Conservation (phyloP, 2,888 invertebrate species). For the Vanessa cardui region DNA sequence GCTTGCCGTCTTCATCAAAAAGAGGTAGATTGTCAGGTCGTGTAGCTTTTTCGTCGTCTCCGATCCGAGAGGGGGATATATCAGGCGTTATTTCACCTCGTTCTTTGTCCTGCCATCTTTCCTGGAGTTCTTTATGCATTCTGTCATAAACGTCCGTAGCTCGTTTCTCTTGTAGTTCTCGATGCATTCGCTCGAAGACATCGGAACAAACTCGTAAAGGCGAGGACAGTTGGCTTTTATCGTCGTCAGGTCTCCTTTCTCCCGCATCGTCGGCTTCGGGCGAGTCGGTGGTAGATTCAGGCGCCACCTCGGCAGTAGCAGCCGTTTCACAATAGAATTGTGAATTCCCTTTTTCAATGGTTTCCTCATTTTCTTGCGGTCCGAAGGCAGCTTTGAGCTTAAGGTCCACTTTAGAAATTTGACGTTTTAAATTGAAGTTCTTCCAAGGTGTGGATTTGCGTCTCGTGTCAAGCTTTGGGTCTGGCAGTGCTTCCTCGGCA, state of each 20-base stretch:
- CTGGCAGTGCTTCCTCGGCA: slow-evolving; percentile 54
- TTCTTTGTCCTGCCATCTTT: slow-evolving; percentile 69
- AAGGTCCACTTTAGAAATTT: slow-evolving; percentile 90
- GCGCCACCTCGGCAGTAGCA: slow-evolving; percentile 52
- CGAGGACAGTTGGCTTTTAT: slow-evolving; percentile 51
- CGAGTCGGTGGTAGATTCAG: slow-evolving; percentile 50
- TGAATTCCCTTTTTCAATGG: slow-evolving; percentile 57
- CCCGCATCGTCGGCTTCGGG: slow-evolving; percentile 49
- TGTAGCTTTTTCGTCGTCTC: slow-evolving; percentile 47
- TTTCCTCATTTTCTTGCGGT: slow-evolving; percentile 66
- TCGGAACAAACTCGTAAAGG: slow-evolving; percentile 69
- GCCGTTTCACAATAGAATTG: slow-evolving; percentile 70
- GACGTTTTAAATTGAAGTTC: slow-evolving; percentile 90
- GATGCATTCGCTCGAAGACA: slow-evolving; percentile 72
- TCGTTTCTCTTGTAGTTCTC: slow-evolving; percentile 65
- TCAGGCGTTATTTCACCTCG: slow-evolving; percentile 49
- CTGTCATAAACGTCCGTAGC: slow-evolving; percentile 65
- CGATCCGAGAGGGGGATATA: slow-evolving; percentile 52
- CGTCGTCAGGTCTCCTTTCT: slow-evolving; percentile 43
- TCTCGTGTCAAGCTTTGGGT: slow-evolving; percentile 71
- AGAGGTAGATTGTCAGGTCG: slow-evolving; percentile 87
- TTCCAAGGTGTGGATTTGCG: slow-evolving; percentile 89
- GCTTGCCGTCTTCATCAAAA: slow-evolving; percentile 63
- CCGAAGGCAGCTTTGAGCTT: slow-evolving; percentile 87
- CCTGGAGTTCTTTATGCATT: slow-evolving; percentile 75